Conservation (phyloP, 2,888 invertebrate genomes). For the Coenonympha arcania region DNA sequence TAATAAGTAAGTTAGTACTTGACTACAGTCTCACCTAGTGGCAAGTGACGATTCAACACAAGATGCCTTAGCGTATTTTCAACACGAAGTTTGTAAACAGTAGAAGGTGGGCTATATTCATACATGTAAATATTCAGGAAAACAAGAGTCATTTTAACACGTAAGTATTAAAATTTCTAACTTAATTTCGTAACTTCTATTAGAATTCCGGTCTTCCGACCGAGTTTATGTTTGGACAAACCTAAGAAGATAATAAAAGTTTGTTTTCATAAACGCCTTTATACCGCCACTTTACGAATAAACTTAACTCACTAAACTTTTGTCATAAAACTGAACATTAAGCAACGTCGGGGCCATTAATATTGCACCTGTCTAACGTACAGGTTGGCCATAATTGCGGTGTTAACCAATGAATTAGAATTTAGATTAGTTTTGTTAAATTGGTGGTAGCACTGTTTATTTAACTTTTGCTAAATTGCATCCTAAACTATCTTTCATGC, state of each 20-base stretch:
- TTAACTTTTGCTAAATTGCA: too few species aligned
- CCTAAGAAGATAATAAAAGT: conserved; percentile 4
- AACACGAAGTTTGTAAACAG: too few species aligned
- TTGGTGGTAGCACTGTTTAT: not conserved
- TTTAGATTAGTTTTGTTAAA: not conserved
- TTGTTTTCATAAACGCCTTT: conserved; percentile 20
- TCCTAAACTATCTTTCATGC: too few species aligned
- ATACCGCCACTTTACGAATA: conserved; percentile 14
- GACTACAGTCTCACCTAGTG: too few species aligned
- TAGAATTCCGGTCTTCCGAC: not conserved
- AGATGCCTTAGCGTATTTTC: too few species aligned
- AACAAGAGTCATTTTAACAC: too few species aligned
- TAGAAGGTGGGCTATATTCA: too few species aligned
- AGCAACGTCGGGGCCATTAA: conserved; percentile 23
- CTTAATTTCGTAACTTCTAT: not conserved
- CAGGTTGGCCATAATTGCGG: conserved; percentile 20
- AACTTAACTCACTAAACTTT: conserved; percentile 19
- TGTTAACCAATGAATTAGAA: conserved; percentile 8
- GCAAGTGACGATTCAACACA: too few species aligned
- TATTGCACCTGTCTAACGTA: conserved; percentile 24
- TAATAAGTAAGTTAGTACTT: too few species aligned
- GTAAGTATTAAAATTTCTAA: too few species aligned
- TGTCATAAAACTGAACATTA: conserved; percentile 27
- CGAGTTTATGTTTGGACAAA: conserved; percentile 2
- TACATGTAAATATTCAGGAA: too few species aligned